Conservation (phyloP, 2,113 vertebrate species). For the Tyrannus savana region DNA sequence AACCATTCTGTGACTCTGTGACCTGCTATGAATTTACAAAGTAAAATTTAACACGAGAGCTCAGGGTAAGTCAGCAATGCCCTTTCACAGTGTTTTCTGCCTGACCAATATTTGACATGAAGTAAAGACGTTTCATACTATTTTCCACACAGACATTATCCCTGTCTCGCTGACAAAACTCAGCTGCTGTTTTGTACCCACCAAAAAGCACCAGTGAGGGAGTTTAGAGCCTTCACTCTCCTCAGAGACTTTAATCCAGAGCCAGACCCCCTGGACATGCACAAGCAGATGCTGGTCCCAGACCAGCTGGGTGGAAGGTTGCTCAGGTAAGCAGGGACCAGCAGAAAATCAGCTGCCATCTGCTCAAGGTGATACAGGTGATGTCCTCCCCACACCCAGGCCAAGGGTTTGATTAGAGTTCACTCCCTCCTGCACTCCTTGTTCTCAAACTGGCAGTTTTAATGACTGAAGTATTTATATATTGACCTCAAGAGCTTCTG, state of each 20-base stretch:
- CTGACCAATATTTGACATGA: neutral
- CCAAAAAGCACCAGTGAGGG: neutral
- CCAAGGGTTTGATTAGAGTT: neutral
- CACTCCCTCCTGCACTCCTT: neutral
- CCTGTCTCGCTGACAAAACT: neutral
- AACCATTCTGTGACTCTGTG: neutral
- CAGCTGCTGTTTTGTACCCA: neutral
- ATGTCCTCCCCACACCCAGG: neutral
- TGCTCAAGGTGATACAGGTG: fast-evolving
- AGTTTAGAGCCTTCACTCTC: neutral
- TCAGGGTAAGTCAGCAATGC: neutral
- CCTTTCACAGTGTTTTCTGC: neutral
- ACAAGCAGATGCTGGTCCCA: neutral
- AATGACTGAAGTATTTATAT: neutral
- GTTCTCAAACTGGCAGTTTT: neutral
- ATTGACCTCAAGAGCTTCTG: neutral
- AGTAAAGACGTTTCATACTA: neutral
- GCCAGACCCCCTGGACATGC: neutral
- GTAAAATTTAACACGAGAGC: neutral
- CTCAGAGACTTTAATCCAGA: neutral
- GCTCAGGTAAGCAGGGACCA: neutral
- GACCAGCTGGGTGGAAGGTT: neutral
- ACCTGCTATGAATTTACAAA: neutral
- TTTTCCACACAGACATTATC: neutral
- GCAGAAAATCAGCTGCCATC: neutral